Conservation (phyloP, 2,888 invertebrate genomes). For the Colletes collaris region DNA sequence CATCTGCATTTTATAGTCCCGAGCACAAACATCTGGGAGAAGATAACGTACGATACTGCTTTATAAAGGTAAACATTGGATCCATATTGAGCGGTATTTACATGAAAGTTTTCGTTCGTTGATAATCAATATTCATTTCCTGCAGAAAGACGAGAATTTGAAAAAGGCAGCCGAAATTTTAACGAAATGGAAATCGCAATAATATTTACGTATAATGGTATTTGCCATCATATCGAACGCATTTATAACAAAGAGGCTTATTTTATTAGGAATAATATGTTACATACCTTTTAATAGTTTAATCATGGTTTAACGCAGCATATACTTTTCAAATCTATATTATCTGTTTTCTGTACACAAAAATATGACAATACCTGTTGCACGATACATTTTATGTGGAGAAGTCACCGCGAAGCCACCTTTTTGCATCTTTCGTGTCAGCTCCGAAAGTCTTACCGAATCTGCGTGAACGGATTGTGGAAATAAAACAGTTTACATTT, state of each 20-base stretch:
- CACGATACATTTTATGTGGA: conserved; percentile 40
- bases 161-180: conserved; percentile 79
- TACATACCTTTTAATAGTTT: background rate
- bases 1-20: conserved; percentile 95
- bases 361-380: background rate
- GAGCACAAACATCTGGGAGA: conserved; percentile 92
- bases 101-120: background rate
- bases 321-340: background rate
- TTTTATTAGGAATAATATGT: background rate
- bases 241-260: background rate
- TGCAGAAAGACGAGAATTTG: conserved; percentile 87
- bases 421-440: conserved; percentile 89
- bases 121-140: conserved; percentile 54
- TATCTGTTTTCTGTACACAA: background rate
- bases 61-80: conserved; percentile 89
- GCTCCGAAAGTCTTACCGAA: conserved; percentile 91
- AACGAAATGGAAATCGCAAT: conserved; percentile 80
- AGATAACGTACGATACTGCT: conserved; percentile 95
- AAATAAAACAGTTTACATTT: conserved; percentile 13
- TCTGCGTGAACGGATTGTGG: conserved; percentile 80
- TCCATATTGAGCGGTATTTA: background rate
- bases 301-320: background rate
- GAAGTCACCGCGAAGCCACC: conserved; percentile 88
- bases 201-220: conserved; percentile 6
- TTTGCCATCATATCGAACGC: background rate